Evolutionary conservation across 2,888 invertebrate species (phyloP).

Genomic region (Aphodius sticticus): DNA sequence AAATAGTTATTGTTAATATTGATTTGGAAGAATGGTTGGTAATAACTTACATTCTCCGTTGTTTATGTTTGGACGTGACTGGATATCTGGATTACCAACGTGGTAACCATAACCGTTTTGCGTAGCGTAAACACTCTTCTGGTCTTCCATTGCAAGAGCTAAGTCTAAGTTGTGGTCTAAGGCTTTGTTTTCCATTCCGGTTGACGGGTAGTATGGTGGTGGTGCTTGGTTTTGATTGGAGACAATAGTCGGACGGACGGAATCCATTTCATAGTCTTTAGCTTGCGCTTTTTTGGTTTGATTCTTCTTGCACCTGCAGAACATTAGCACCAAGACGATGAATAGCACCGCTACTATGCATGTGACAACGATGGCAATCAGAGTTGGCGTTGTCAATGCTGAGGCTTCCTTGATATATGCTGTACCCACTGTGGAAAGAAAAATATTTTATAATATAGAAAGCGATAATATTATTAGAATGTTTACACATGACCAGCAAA

Average conservation of each 20-base stretch:
- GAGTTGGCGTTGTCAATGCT: constrained; percentile 77
- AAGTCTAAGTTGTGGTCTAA: constrained; percentile 89
- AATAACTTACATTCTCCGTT: constrained; percentile 80
- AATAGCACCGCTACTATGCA: constrained; percentile 83
- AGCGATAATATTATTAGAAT: no score
- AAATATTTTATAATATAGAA: neutral
- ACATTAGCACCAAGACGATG: constrained; percentile 78
- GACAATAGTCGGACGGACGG: constrained; percentile 83
- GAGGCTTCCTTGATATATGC: constrained; percentile 83
- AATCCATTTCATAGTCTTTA: constrained; percentile 92
- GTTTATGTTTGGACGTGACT: constrained; percentile 74
- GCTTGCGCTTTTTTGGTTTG: constrained; percentile 81
- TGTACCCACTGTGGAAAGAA: constrained; percentile 73
- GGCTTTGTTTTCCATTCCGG: constrained; percentile 91
- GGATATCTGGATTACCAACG: constrained; percentile 73
- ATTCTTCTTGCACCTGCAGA: constrained; percentile 85
- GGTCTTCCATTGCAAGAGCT: constrained; percentile 83
- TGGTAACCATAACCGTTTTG: constrained; percentile 89
- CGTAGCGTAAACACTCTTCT: constrained; percentile 83
- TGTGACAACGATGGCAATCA: constrained; percentile 80
- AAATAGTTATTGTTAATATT: neutral
- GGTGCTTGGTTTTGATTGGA: constrained; percentile 88
- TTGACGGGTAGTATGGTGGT: constrained; percentile 88
- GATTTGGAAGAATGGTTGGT: neutral
- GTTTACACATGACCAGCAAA: no score